phyloP scores from a whole-genome alignment of 1,140 invertebrate genomes.

The Achatina immaculata region DNA sequence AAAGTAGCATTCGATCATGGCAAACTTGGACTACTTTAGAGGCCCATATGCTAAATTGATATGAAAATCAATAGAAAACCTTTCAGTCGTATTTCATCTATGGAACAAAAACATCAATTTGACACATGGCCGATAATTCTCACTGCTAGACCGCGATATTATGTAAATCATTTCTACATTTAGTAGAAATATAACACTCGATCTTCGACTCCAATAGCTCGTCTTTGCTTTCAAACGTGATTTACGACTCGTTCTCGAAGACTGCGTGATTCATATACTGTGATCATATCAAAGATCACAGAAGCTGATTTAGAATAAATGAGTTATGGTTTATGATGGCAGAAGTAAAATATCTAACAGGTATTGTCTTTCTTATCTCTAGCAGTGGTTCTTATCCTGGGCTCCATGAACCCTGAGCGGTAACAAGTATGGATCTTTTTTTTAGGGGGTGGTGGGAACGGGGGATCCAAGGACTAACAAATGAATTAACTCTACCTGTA shows the following conservation, averaged over 20 bases:
- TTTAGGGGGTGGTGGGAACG: too few relatives aligned
- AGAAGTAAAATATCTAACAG: too few relatives aligned
- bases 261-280: neutral
- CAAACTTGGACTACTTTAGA: neutral
- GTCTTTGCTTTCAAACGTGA: neutral
- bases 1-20: neutral
- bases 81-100: neutral
- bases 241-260: neutral
- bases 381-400: too few relatives aligned
- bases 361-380: too few relatives aligned
- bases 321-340: too few relatives aligned
- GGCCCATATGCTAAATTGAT: neutral
- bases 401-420: too few relatives aligned
- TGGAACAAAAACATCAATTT: neutral
- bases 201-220: neutral
- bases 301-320: too few relatives aligned
- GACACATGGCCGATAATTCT: neutral
- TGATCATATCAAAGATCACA: neutral
- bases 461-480: too few relatives aligned
- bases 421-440: too few relatives aligned
- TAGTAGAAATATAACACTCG: neutral
- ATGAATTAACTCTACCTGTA: too few relatives aligned
- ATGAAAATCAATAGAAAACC: constrained; percentile 8
- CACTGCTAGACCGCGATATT: neutral
- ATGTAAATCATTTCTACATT: constrained; percentile 4